A percentile compares a stretch with the other conserved stretches of the same genome.
phyloP scores from a whole-genome alignment of 2,113 vertebrate genomes.

The Pavo muticus region DNA sequence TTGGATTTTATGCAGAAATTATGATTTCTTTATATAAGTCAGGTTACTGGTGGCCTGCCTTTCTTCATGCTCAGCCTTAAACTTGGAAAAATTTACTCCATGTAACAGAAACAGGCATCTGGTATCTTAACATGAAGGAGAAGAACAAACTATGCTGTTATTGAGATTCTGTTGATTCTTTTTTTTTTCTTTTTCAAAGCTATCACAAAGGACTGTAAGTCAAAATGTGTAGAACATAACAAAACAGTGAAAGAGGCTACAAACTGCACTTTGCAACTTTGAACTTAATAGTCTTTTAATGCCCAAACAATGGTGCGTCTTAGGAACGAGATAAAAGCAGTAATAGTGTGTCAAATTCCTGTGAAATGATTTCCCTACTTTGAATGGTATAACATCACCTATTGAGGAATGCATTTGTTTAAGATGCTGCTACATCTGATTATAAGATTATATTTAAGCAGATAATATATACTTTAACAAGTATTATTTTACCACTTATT shows the following conservation, averaged over 20 bases:
- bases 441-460: constrained; percentile 74
- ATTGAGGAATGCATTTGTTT: constrained; percentile 63
- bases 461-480: constrained; percentile 67
- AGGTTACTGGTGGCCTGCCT: background rate
- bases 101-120: background rate
- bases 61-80: background rate
- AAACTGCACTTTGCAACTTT: constrained; percentile 40
- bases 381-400: constrained; percentile 54
- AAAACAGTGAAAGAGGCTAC: background rate
- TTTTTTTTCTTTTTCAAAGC: background rate
- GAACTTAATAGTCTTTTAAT: constrained; percentile 39
- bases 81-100: background rate
- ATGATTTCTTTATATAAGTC: background rate
- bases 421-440: constrained; percentile 72
- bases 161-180: background rate
- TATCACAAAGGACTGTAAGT: background rate
- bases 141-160: background rate
- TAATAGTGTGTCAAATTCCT: constrained; percentile 58
- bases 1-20: background rate
- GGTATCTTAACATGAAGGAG: background rate
- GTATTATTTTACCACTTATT: constrained; percentile 59
- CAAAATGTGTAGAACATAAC: background rate
- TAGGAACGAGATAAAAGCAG: constrained; percentile 49
- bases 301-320: constrained; percentile 1
- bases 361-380: constrained; percentile 39